Conservation (phyloP, 2,888 invertebrate genomes). For the Pycnomerus fuliginosus region DNA sequence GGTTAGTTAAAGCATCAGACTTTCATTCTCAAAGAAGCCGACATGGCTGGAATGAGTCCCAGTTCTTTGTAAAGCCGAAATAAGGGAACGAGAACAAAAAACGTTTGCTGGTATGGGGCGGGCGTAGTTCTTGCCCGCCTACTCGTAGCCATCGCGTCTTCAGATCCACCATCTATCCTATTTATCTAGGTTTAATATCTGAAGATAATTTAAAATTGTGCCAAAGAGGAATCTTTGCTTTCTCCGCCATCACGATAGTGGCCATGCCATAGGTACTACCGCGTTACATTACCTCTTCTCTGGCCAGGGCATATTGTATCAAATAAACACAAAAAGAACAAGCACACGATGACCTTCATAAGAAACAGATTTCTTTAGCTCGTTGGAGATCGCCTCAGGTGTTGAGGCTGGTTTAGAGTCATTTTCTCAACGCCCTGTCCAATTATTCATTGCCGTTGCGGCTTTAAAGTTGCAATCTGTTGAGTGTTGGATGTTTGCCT, state of each 20-base stretch:
- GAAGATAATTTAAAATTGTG: neutral
- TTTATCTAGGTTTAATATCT: neutral
- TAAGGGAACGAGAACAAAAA: slow-evolving; percentile 46
- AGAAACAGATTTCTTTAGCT: slow-evolving; percentile 40
- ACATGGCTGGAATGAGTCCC: slow-evolving; percentile 40
- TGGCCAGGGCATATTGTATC: no score
- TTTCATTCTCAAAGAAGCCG: slow-evolving; percentile 41
- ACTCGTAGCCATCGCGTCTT: slow-evolving; percentile 28
- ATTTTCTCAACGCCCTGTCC: slow-evolving; percentile 45
- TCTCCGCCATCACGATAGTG: no score
- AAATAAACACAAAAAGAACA: slow-evolving; percentile 16
- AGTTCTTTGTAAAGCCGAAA: slow-evolving; percentile 47
- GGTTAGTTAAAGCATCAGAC: no score
- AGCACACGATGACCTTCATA: slow-evolving; percentile 40
- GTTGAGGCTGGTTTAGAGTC: slow-evolving; percentile 40
- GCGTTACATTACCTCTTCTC: no score
- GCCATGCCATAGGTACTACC: no score
- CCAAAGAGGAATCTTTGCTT: slow-evolving; percentile 11
- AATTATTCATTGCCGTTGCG: slow-evolving; percentile 44
- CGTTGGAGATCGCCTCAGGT: slow-evolving; percentile 39
- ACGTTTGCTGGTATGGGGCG: slow-evolving; percentile 41
- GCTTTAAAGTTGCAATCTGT: slow-evolving; percentile 35
- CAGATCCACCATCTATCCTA: slow-evolving; percentile 17
- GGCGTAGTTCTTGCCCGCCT: slow-evolving; percentile 44
- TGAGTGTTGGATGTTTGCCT: slow-evolving; percentile 33